These are phyloP conservation scores for Octodon degus DNA, from an alignment of 2,113 vertebrate species.

Conservation along the genomic window DNA sequence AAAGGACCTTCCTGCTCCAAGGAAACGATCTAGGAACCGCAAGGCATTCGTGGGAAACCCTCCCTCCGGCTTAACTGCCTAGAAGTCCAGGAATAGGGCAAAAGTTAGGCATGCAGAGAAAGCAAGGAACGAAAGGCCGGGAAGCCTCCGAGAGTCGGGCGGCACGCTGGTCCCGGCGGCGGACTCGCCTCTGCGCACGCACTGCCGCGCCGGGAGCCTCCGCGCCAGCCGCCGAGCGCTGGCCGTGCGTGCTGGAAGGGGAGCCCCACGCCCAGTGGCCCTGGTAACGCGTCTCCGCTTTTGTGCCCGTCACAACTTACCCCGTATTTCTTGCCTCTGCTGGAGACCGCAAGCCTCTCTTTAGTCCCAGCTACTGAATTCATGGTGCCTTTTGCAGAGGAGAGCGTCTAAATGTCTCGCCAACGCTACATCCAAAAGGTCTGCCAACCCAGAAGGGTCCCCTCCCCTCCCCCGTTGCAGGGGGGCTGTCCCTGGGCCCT, in stretches of 20 bases:
- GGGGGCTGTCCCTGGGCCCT: conserved; percentile 48
- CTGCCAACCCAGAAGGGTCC: conserved; percentile 57
- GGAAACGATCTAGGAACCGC: not conserved
- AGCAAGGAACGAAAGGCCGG: not conserved
- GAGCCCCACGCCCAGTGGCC: not conserved
- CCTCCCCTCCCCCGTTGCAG: not conserved
- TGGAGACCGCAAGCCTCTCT: conserved; percentile 92
- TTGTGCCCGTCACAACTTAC: conserved; percentile 86
- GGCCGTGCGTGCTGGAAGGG: not conserved
- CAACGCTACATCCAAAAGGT: conserved; percentile 82
- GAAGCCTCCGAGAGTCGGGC: not conserved
- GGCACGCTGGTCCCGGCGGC: not conserved
- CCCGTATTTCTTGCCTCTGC: conserved; percentile 95
- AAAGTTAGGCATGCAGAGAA: conserved; percentile 67
- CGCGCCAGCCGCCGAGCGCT: not conserved
- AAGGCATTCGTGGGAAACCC: not conserved
- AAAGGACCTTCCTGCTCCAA: not conserved
- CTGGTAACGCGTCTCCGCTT: conserved; percentile 15
- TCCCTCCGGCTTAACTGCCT: conserved; percentile 7
- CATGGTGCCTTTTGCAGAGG: conserved; percentile 90
- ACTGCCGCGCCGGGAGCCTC: not conserved
- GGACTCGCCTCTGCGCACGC: conserved; percentile 56
- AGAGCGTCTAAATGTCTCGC: conserved; percentile 63
- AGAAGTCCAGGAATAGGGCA: conserved; percentile 29
- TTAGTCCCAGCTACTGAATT: conserved; percentile 97